Conservation (phyloP, 1,140 invertebrate genomes). For the Saccostrea cuccullata region DNA sequence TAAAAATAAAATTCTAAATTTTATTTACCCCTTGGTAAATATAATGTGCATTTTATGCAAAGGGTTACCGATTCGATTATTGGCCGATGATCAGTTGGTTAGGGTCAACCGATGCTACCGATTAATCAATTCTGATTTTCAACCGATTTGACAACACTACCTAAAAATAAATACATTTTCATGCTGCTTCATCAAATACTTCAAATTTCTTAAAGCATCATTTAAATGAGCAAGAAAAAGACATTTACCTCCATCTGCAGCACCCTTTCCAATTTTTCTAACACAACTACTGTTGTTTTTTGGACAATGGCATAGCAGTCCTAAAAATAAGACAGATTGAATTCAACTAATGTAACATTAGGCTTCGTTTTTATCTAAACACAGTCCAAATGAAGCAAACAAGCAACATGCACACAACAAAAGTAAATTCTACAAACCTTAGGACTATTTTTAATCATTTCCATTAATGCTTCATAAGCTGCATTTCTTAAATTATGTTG, state of each 20-base stretch:
- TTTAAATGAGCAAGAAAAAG: not conserved
- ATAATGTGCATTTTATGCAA: no score
- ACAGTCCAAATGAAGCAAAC: not conserved
- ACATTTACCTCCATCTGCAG: conserved; percentile 90
- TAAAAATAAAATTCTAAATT: no score
- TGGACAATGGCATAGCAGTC: conserved; percentile 99
- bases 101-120: no score
- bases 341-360: not conserved
- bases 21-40: no score
- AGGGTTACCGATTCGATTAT: no score
- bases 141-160: no score
- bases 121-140: no score
- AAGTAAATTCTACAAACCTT: conserved; percentile 76
- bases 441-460: conserved; percentile 99
- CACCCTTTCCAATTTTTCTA: conserved; percentile 94
- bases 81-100: no score
- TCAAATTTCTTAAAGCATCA: not conserved
- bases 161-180: no score
- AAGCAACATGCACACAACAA: not conserved
- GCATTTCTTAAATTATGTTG: conserved; percentile 95
- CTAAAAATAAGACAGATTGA: conserved; percentile 62
- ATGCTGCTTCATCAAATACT: not conserved
- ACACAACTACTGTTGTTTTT: conserved; percentile 96
- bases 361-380: no score
- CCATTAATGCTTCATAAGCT: conserved; percentile 99